phyloP scores from a whole-genome alignment of 1,140 invertebrate species.

The Ceratina japonica region DNA sequence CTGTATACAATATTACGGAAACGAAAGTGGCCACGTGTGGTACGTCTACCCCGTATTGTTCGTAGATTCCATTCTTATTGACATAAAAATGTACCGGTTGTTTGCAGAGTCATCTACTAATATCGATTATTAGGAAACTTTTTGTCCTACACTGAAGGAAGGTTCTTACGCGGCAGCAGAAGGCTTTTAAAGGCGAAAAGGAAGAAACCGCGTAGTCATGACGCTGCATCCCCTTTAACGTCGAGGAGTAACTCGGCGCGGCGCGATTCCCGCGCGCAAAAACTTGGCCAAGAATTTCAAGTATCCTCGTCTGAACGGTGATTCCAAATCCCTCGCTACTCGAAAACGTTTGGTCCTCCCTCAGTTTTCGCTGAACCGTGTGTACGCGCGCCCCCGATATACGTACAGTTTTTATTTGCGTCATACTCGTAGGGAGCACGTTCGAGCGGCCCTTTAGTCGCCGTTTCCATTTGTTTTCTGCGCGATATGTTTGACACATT shows the following conservation, averaged over 20 bases:
- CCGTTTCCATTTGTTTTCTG: neutral
- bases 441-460: neutral
- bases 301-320: constrained; percentile 2
- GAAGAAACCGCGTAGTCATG: neutral
- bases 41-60: too few species aligned
- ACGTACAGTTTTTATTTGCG: neutral
- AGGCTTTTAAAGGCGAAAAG: neutral
- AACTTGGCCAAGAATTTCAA: constrained; percentile 44
- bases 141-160: too few species aligned
- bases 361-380: neutral
- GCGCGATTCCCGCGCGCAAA: constrained; percentile 8
- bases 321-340: constrained; percentile 19
- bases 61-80: too few species aligned
- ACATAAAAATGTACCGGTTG: too few species aligned
- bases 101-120: too few species aligned
- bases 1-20: too few species aligned
- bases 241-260: neutral
- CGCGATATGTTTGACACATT: neutral
- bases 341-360: neutral
- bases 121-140: too few species aligned
- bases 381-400: too few species aligned
- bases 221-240: constrained; percentile 28
- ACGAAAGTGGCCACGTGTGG: too few species aligned
- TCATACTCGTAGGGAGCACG: neutral
- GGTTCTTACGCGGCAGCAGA: neutral